phyloP scores from a whole-genome alignment of 2,797 vertebrate genomes.

The Bufotes viridis region DNA sequence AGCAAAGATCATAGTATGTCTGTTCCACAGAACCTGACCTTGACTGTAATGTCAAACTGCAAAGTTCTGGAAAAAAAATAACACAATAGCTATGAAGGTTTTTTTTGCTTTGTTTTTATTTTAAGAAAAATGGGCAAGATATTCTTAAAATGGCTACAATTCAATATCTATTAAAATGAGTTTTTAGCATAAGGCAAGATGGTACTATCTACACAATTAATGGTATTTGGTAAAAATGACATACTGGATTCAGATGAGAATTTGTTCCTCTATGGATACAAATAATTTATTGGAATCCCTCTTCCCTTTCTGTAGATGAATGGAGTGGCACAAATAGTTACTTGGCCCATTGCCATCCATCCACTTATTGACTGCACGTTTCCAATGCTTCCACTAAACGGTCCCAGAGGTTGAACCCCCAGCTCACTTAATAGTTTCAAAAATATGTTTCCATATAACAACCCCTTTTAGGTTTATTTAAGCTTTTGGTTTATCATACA shows the following conservation, averaged over 20 bases:
- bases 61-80: conserved; percentile 40
- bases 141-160: background rate
- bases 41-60: conserved; percentile 51
- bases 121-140: background rate
- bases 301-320: background rate
- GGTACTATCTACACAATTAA: background rate
- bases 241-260: background rate
- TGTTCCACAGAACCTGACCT: conserved; percentile 55
- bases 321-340: background rate
- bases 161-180: background rate
- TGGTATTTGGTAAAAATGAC: background rate
- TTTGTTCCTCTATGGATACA: background rate
- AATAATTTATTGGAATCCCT: background rate
- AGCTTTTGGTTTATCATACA: too few relatives aligned
- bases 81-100: conserved; percentile 23
- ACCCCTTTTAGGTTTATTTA: too few relatives aligned
- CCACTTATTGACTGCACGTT: background rate
- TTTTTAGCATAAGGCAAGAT: background rate
- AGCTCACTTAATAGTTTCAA: background rate
- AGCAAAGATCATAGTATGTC: conserved; percentile 57
- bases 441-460: background rate
- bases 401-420: background rate
- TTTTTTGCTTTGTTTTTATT: background rate
- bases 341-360: background rate
- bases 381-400: background rate